Percentiles rank a stretch among this genome's conserved stretches.
phyloP scores from a whole-genome alignment of 2,888 invertebrate genomes.

The Zonitis immaculata region DNA sequence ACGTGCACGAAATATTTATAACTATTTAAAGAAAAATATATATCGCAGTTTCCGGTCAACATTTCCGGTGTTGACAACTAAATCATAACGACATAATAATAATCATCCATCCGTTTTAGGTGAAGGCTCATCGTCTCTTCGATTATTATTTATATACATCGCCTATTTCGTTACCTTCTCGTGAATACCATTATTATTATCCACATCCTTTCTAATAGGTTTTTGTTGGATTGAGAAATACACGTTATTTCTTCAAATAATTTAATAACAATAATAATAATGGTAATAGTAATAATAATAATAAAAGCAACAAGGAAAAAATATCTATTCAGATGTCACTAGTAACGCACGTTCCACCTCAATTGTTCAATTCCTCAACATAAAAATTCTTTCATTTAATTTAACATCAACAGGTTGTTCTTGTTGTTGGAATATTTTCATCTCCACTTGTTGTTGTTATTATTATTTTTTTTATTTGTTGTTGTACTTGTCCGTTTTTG shows the following conservation, averaged over 20 bases:
- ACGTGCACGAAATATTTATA: conserved; percentile 27
- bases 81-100: conserved; percentile 22
- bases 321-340: background rate
- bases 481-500: no score
- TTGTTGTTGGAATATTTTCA: background rate
- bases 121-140: background rate
- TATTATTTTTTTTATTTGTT: no score
- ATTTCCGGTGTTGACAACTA: conserved; percentile 25
- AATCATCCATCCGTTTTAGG: conserved; percentile 3
- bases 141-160: no score
- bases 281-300: background rate
- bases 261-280: background rate
- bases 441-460: background rate
- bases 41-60: conserved; percentile 27
- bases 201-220: background rate
- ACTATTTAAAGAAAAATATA: conserved; percentile 24
- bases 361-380: background rate
- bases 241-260: conserved; percentile 1
- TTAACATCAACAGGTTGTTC: background rate
- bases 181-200: conserved; percentile 1
- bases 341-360: conserved; percentile 1
- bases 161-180: background rate
- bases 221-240: background rate
- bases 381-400: background rate
- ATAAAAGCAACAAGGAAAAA: no score